Evolutionary conservation across 2,888 invertebrate genomes (phyloP), one percentile per base, ranked within the genome.

Genomic region (Yponomeuta cagnagella): DNA sequence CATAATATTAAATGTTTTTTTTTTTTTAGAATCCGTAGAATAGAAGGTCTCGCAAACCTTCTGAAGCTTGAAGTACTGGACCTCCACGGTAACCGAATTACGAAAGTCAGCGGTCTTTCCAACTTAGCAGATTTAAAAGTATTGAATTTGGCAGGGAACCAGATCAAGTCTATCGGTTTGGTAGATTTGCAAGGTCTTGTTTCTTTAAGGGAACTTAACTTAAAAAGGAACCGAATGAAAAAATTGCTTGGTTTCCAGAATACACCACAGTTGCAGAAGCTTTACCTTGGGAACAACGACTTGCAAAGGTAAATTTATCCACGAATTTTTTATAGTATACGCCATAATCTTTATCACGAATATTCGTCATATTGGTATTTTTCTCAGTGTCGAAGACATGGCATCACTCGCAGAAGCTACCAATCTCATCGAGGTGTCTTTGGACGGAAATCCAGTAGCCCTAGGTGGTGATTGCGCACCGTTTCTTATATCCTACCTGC

Each of bases 101-200:
- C 93, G 52, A 95, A 95, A 84, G 94, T 97, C 31, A 93, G 86
- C 70, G 96, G 96, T 69, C 89, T 97, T 75, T 92, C 93, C 58
- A 93, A 90, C 78, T 93, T 97, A 74, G 92, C 90, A 70, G 96
- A 97, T 77, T 89, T 98, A 70, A 97, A 98, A 88, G 98, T 98
- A 15, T 93, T 98, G 69, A 98, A 98, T 90, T 93, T 98, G 78
- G 98, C 98, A 69, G 98, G 98, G 37, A 98, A 98, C 90, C 96
- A 96, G 83, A 95, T 98, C 71, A 94, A 95, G 76, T 93, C 93
- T 76, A 95, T 98, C 71, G 95, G 96, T 68, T 93, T 93, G 73
- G 94, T 95, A 72, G 97, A 98, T 81, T 94, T 98, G 72, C 93
- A 94, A 74, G 98, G 97, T 0, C 89, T 98, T 73, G 88, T 93